These are phyloP conservation scores for Eulemur coronatus DNA, from an alignment of 2,797 vertebrate species.

Conservation along the genomic window DNA sequence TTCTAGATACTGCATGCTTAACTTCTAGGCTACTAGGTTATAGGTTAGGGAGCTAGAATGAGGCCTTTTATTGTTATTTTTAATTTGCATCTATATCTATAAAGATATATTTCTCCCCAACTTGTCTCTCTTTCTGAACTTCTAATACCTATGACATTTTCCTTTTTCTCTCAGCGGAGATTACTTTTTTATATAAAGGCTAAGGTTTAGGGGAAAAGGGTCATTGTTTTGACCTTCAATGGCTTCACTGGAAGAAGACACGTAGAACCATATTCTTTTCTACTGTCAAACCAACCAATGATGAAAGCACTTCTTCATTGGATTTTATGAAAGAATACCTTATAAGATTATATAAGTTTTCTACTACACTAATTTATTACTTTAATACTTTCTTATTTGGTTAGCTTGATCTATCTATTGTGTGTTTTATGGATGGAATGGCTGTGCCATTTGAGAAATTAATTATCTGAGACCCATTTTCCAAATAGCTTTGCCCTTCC, in stretches of 20 bases:
- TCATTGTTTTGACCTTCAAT: background rate
- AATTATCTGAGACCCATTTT: conserved; percentile 45
- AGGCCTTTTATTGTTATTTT: background rate
- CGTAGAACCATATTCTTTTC: background rate
- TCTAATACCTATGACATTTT: conserved; percentile 8
- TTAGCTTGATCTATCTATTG: conserved; percentile 5
- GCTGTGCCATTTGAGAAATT: conserved; percentile 11
- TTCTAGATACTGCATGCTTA: background rate
- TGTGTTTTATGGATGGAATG: conserved; percentile 29
- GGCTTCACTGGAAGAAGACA: background rate
- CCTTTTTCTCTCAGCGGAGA: background rate
- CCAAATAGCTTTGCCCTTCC: conserved; percentile 35
- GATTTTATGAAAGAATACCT: conserved; percentile 25
- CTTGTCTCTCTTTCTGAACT: background rate
- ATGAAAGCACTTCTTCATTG: background rate
- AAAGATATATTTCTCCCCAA: background rate
- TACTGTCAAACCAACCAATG: background rate
- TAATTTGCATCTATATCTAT: background rate
- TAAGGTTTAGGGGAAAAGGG: background rate
- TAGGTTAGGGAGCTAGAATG: background rate
- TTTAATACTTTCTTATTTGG: conserved; percentile 45
- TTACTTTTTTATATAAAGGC: background rate
- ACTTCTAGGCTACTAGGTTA: background rate
- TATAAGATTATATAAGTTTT: conserved; percentile 12
- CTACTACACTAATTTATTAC: background rate